These are phyloP conservation scores for Cotesia vestalis DNA, from an alignment of 1,140 invertebrate species.

Conservation along the genomic window DNA sequence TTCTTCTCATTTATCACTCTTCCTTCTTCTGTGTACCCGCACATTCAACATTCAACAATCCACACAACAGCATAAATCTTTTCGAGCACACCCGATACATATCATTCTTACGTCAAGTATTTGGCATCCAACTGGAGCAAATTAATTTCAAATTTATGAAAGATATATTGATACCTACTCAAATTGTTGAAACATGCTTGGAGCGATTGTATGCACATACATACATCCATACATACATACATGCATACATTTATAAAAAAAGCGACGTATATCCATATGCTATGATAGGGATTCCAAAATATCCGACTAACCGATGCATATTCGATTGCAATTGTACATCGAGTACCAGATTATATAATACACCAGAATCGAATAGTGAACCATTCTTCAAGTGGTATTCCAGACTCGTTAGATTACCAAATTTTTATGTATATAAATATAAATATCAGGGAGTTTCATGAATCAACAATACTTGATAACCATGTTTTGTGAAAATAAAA, in stretches of 20 bases:
- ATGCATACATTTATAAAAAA: too few species aligned
- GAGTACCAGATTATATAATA: neutral
- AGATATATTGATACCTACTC: conserved; percentile 4
- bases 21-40: too few species aligned
- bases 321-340: conserved; percentile 13
- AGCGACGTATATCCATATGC: neutral
- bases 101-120: conserved; percentile 14
- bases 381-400: neutral
- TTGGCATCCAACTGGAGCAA: conserved; percentile 7
- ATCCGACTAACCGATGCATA: neutral
- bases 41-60: conserved; percentile 5
- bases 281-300: conserved; percentile 3
- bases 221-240: too few species aligned
- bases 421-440: neutral
- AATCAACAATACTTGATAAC: neutral
- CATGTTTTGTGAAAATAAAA: neutral
- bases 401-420: neutral
- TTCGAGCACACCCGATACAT: neutral
- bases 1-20: neutral
- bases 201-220: too few species aligned
- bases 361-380: neutral
- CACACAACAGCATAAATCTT: conserved; percentile 14
- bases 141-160: conserved; percentile 19
- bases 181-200: neutral
- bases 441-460: neutral